These are phyloP conservation scores for Sebastes iracundus DNA, from an alignment of 2,797 vertebrate species.

Conservation along the genomic window DNA sequence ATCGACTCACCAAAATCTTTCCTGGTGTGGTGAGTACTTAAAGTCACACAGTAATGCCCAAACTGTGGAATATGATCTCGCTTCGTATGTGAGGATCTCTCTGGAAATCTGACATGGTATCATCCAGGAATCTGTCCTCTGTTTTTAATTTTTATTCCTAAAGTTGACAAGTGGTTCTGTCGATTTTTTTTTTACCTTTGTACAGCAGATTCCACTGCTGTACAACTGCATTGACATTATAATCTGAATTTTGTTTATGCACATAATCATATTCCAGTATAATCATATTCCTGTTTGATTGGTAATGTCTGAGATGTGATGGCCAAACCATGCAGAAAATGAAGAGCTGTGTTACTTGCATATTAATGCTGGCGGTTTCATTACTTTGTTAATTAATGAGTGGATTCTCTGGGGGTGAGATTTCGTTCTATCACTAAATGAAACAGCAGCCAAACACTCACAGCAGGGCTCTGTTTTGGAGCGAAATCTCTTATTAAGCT, in stretches of 20 bases:
- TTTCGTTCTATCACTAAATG: constrained; percentile 34
- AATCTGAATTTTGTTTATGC: neutral
- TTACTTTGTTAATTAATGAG: constrained; percentile 47
- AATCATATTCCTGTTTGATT: constrained; percentile 30
- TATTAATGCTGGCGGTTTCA: constrained; percentile 48
- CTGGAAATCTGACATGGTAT: neutral
- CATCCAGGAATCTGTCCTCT: neutral
- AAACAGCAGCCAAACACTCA: constrained; percentile 36
- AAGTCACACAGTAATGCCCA: neutral
- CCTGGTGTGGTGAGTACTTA: constrained; percentile 91
- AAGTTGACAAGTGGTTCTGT: neutral
- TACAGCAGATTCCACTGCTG: neutral
- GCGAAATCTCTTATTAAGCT: constrained; percentile 16
- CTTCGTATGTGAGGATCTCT: neutral
- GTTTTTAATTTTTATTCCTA: neutral
- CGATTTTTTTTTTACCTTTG: neutral
- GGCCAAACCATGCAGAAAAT: constrained; percentile 44
- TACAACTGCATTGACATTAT: neutral
- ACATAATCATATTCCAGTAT: constrained; percentile 19
- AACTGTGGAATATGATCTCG: neutral
- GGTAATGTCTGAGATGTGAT: constrained; percentile 23
- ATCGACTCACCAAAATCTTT: constrained; percentile 93
- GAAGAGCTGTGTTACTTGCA: constrained; percentile 31
- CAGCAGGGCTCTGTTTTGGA: constrained; percentile 29
- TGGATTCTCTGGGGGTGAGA: constrained; percentile 3